phyloP scores from a whole-genome alignment of 2,113 vertebrate species.

The Pseudorasbora parva region DNA sequence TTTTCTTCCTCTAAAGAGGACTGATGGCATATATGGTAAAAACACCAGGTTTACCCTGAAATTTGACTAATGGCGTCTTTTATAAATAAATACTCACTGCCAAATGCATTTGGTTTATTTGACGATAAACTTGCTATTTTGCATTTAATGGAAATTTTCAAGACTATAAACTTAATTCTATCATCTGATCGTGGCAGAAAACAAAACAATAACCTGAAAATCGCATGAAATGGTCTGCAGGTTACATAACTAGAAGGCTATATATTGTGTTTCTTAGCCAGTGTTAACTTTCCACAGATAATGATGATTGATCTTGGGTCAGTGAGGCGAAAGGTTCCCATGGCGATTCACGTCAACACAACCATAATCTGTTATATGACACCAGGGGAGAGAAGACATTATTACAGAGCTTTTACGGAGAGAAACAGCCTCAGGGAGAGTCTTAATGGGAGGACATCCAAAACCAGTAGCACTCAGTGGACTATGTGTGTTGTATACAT shows the following conservation, averaged over 20 bases:
- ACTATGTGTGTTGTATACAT: slow-evolving; percentile 22
- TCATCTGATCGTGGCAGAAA: neutral
- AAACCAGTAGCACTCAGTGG: slow-evolving; percentile 9
- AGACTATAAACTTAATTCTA: neutral
- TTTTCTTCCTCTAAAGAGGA: neutral
- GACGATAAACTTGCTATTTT: neutral
- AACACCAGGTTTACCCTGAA: slow-evolving; percentile 1
- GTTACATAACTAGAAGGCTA: neutral
- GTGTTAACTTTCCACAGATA: slow-evolving; percentile 22
- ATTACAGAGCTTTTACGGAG: slow-evolving; percentile 14
- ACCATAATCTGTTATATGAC: slow-evolving; percentile 41
- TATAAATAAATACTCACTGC: slow-evolving; percentile 6
- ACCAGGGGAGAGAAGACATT: slow-evolving; percentile 37
- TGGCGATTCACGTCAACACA: slow-evolving; percentile 25
- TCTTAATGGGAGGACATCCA: slow-evolving; percentile 1
- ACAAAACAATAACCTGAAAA: neutral
- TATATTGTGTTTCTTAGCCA: slow-evolving; percentile 18
- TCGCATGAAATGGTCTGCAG: neutral
- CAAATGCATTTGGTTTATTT: neutral
- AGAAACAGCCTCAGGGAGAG: neutral
- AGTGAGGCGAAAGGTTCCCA: slow-evolving; percentile 20
- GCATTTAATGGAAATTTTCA: neutral
- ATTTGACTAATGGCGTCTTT: neutral
- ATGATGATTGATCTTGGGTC: slow-evolving; percentile 20
- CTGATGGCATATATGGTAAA: neutral